phyloP scores from a whole-genome alignment of 2,888 invertebrate genomes.

The Cantharis flavilabris region DNA sequence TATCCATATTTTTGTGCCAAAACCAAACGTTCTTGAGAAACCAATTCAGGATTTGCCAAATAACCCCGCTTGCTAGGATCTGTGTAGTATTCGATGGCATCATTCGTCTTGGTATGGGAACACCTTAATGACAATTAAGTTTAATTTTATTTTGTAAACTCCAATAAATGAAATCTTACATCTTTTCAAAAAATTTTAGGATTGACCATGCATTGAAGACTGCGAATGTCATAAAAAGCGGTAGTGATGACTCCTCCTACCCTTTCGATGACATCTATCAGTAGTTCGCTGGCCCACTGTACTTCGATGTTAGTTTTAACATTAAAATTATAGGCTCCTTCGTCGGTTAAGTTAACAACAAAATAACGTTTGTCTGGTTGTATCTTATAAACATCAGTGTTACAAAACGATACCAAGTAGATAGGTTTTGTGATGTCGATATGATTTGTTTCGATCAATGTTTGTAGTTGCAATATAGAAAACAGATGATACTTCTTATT shows the following conservation, averaged over 20 bases:
- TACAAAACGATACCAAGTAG: slow-evolving; percentile 82
- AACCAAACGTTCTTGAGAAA: slow-evolving; percentile 74
- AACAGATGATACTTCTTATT: slow-evolving; percentile 55
- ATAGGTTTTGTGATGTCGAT: slow-evolving; percentile 81
- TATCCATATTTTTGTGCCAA: slow-evolving; percentile 96
- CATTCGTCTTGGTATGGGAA: slow-evolving; percentile 88
- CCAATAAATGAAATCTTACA: slow-evolving; percentile 49
- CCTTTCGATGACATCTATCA: slow-evolving; percentile 93
- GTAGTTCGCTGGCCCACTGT: slow-evolving; percentile 90
- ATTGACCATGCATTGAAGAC: slow-evolving; percentile 75
- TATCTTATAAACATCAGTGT: slow-evolving; percentile 74
- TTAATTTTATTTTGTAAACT: neutral
- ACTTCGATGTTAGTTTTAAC: slow-evolving; percentile 95
- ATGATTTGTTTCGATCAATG: slow-evolving; percentile 84
- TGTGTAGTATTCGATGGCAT: slow-evolving; percentile 90
- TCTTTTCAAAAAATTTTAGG: slow-evolving; percentile 83
- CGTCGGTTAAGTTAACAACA: slow-evolving; percentile 91
- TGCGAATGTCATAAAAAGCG: slow-evolving; percentile 87
- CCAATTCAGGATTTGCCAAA: slow-evolving; percentile 87
- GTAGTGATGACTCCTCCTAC: slow-evolving; percentile 94
- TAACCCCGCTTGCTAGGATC: slow-evolving; percentile 88
- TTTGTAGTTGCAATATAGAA: slow-evolving; percentile 80
- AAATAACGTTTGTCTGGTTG: slow-evolving; percentile 77
- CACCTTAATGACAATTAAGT: slow-evolving; percentile 54
- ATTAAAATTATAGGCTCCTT: slow-evolving; percentile 84